Conservation (phyloP, 35 echinoderm and acorn worm species). For the Chiridota heheva region DNA sequence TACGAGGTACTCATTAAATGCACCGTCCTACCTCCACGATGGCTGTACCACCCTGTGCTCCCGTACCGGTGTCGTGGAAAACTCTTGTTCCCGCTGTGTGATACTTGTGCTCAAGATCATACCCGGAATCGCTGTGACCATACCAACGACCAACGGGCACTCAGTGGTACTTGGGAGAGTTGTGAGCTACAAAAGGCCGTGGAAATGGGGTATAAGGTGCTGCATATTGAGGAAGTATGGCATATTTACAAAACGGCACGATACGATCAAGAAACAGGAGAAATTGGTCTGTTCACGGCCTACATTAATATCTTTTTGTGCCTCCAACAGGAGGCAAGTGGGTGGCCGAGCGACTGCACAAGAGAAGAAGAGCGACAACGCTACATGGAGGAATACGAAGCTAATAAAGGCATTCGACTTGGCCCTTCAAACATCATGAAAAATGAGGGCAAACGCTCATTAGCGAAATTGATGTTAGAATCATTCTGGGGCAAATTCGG, state of each 20-base stretch:
- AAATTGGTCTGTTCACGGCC: too few relatives aligned
- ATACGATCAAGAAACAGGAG: too few relatives aligned
- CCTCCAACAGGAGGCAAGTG: too few relatives aligned
- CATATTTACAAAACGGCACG: conserved; percentile 40
- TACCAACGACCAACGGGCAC: conserved; percentile 27
- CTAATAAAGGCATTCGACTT: too few relatives aligned
- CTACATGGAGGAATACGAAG: too few relatives aligned
- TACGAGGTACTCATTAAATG: conserved; percentile 54
- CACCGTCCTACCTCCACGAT: background rate
- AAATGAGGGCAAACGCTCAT: too few relatives aligned
- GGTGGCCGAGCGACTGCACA: too few relatives aligned
- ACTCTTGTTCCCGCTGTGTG: conserved; percentile 43
- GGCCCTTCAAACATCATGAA: too few relatives aligned
- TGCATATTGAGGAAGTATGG: conserved; percentile 63
- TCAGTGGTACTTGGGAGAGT: conserved; percentile 61
- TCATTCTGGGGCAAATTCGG: too few relatives aligned
- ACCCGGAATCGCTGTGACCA: conserved; percentile 14
- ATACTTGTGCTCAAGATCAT: conserved; percentile 15
- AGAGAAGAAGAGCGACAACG: too few relatives aligned
- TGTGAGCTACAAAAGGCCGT: conserved; percentile 60
- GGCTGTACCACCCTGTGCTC: conserved; percentile 41
- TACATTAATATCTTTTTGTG: too few relatives aligned
- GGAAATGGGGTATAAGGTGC: conserved; percentile 44
- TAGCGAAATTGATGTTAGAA: too few relatives aligned
- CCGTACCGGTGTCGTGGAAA: conserved; percentile 30